A percentile compares a stretch with the other conserved stretches of the same genome.
Evolutionary conservation across 2,113 vertebrate genomes (phyloP).

Genomic region (Nannospalax galili): DNA sequence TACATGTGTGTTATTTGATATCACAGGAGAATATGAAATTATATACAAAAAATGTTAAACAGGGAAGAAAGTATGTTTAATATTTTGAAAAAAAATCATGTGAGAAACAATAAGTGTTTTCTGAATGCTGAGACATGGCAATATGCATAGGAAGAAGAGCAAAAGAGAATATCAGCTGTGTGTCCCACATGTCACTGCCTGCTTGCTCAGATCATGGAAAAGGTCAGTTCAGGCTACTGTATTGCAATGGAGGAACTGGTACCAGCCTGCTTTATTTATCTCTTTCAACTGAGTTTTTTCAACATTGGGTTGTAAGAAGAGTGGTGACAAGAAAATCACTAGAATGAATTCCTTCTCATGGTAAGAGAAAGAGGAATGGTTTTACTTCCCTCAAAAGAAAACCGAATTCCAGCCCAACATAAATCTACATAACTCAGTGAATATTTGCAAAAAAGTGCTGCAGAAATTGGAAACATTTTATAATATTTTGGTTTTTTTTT

Average conservation of each 20-base stretch:
- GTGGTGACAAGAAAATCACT: neutral
- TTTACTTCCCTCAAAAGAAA: neutral
- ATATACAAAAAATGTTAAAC: neutral
- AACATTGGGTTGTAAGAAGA: neutral
- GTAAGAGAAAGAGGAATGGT: neutral
- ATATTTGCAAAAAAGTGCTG: neutral
- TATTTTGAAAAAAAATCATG: neutral
- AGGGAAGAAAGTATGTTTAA: neutral
- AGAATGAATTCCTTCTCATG: neutral
- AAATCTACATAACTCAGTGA: neutral
- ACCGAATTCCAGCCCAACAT: neutral
- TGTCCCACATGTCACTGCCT: neutral
- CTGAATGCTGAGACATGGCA: neutral
- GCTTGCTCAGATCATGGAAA: neutral
- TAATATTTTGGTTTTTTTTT: neutral
- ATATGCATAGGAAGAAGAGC: neutral
- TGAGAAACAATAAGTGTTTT: neutral
- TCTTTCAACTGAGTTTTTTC: neutral
- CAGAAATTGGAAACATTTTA: neutral
- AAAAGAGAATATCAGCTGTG: neutral
- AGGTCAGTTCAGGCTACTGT: neutral
- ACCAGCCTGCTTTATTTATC: neutral
- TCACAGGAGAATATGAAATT: neutral
- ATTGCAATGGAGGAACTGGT: neutral
- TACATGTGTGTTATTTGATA: neutral